These are phyloP conservation scores for Cyprinella venusta DNA, from an alignment of 2,797 vertebrate species.

Conservation along the genomic window DNA sequence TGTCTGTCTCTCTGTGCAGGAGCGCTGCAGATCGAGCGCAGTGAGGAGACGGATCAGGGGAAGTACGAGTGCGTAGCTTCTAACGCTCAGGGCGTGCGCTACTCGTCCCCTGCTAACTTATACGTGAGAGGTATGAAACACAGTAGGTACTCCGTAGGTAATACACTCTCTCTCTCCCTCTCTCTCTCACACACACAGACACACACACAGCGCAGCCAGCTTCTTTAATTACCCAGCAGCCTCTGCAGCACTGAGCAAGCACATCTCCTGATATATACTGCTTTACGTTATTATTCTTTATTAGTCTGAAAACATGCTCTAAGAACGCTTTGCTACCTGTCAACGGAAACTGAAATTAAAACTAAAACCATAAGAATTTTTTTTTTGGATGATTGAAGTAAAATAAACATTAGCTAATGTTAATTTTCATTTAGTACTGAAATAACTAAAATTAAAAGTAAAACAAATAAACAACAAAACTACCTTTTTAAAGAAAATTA, in stretches of 20 bases:
- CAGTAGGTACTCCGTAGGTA: conserved; percentile 58
- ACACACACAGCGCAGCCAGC: conserved; percentile 23
- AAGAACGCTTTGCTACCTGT: no score
- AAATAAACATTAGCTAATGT: not conserved
- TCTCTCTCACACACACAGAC: no score
- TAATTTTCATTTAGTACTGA: not conserved
- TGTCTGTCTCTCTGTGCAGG: conserved; percentile 68
- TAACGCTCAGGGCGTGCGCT: conserved; percentile 96
- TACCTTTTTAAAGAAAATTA: not conserved
- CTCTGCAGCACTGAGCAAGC: conserved; percentile 15
- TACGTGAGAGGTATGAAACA: conserved; percentile 98
- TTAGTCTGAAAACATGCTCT: not conserved
- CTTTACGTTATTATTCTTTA: no score
- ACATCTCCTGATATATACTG: no score
- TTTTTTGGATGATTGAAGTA: not conserved
- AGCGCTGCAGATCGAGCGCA: conserved; percentile 97
- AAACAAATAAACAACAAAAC: not conserved
- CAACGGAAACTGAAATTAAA: no score
- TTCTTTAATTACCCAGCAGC: conserved; percentile 10
- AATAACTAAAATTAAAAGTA: not conserved
- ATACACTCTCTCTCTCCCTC: conserved; percentile 15
- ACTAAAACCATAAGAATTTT: no score
- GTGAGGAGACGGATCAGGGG: conserved; percentile 97
- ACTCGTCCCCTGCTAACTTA: conserved; percentile 97
- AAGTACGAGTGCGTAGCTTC: conserved; percentile 98